Percentiles rank a stretch among this genome's conserved stretches.
Conservation (phyloP, 2,113 vertebrate genomes). For the Nycticryphes semicollaris region DNA sequence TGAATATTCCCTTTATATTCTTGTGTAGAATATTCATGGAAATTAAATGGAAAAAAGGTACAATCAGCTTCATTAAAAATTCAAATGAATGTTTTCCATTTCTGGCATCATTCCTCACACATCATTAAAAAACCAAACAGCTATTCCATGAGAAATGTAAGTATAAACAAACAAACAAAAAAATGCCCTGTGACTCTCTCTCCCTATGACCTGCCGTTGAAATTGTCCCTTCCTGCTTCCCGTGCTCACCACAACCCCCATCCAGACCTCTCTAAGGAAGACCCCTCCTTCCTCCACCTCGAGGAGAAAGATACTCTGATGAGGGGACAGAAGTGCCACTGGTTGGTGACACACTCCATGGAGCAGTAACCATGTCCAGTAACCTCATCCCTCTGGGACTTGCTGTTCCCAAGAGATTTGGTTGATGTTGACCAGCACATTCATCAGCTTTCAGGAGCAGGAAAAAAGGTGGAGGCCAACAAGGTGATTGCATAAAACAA, state of each 20-base stretch:
- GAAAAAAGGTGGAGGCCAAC: not conserved
- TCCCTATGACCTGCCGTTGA: not conserved
- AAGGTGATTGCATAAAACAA: not conserved
- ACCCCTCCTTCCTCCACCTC: not conserved
- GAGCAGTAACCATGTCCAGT: not conserved
- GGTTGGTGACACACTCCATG: accelerated
- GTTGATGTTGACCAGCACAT: not conserved
- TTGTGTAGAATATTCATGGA: conserved; percentile 27
- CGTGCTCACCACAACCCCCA: not conserved
- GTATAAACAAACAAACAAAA: conserved; percentile 15
- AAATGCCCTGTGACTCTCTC: not conserved
- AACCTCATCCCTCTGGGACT: not conserved
- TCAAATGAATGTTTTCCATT: conserved; percentile 38
- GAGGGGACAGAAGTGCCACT: not conserved
- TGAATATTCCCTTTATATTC: conserved; percentile 39
- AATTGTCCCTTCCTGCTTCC: not conserved
- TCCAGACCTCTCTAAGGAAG: not conserved
- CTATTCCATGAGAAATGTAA: not conserved
- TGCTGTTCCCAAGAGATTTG: not conserved
- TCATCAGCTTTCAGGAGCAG: not conserved
- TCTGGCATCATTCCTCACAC: conserved; percentile 12
- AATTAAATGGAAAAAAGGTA: conserved; percentile 32
- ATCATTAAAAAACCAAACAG: conserved; percentile 28
- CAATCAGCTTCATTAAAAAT: conserved; percentile 47
- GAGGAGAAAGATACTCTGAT: not conserved